Conservation (phyloP, 1,140 invertebrate species). For the Platorchestia sp. region DNA sequence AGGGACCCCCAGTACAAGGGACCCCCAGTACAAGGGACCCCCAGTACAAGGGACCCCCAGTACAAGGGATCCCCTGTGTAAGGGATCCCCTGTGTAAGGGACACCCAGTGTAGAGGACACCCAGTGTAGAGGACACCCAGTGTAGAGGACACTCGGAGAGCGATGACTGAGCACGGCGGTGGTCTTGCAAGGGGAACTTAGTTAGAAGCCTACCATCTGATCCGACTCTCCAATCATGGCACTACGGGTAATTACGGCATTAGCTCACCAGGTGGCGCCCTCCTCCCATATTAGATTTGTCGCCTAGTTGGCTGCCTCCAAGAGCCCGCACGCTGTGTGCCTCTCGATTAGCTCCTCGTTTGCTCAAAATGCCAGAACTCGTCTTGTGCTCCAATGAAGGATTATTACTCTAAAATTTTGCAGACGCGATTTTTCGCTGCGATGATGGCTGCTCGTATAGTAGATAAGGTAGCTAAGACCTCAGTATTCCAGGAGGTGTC, state of each 20-base stretch:
- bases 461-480: background rate
- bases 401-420: background rate
- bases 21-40: background rate
- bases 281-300: conserved; percentile 26
- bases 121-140: background rate
- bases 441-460: background rate
- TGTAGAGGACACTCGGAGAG: background rate
- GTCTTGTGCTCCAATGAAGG: background rate
- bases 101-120: background rate
- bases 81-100: background rate
- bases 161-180: background rate
- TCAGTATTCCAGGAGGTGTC: background rate
- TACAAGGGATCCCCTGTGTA: background rate
- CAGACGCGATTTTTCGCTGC: background rate
- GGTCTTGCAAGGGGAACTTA: background rate
- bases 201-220: background rate
- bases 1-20: background rate
- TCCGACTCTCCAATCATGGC: background rate
- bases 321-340: background rate
- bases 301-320: conserved; percentile 29
- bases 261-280: conserved; percentile 53
- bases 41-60: background rate
- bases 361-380: conserved; percentile 21
- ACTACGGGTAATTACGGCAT: conserved; percentile 39
- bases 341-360: background rate